Base-by-base conservation (phyloP, 2,888 invertebrate species). In the Polietes domitor region DNA sequence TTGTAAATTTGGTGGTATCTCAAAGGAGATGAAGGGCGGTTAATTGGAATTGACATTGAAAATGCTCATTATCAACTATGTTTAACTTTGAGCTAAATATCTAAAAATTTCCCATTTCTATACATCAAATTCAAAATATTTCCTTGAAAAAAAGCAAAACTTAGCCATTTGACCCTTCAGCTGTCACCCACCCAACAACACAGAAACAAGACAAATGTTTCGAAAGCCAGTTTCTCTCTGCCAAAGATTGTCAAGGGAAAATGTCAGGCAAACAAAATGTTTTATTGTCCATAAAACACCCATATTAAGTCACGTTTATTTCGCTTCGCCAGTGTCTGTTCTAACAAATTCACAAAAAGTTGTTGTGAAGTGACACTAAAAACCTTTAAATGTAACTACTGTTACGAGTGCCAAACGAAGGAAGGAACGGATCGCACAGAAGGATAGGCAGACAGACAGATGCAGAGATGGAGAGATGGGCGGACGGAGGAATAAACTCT, bases 241-340 rank as follows among this genome's bases (percentile, higher is more conserved):
- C 61, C 61, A 28, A 61, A 61, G 61, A 61, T 61, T 5, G 32
- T 5, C 32, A 61, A 61, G 32, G 32, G 28, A 21, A 61, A 61
- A 61, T 17, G 61, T 61, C 61, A 61, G 32, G 61, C 21, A 61
- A 65, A 65, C 68, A 68, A 43, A 68, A 43, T 68, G 41, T 68
- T 43, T 68, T 43, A 68, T 68, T 68, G 41, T 68, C 68, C 43
- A 43, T 43, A 43, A 68, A 68, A 68, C 68, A 68, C 68, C 68
- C 68, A 68, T 68, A 68, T 68, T 43, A 68, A 68, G 68, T 68
- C 68, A 68, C 68, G 68, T 68, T 68, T 68, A 68, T 68, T 68
- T 65, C 19, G 24, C 28, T n/a, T n/a, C n/a, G 12, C 37, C 6
- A 41, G 10, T 65, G 37, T 41, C 37, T 58, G 61, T 28, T 17